These are phyloP conservation scores for Labroides dimidiatus DNA, from an alignment of 2,797 vertebrate species.

Conservation along the genomic window DNA sequence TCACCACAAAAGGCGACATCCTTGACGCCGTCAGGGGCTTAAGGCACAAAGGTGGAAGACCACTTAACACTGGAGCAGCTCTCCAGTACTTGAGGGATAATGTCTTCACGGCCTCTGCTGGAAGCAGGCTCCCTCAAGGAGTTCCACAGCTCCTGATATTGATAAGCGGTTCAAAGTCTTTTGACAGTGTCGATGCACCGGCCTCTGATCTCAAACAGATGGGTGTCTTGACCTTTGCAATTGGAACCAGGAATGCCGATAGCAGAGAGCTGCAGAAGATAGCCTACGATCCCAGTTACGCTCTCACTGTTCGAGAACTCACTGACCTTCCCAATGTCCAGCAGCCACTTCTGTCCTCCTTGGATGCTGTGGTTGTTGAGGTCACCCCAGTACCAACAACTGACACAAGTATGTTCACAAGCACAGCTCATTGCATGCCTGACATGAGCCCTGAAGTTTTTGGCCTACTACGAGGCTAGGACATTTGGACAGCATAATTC, in stretches of 20 bases:
- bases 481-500: no score
- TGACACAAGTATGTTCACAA: slow-evolving; percentile 27
- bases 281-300: slow-evolving; percentile 29
- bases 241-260: slow-evolving; percentile 63
- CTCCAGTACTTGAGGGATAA: slow-evolving; percentile 53
- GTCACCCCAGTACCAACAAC: slow-evolving; percentile 17
- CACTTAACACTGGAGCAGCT: slow-evolving; percentile 65
- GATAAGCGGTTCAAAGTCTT: neutral
- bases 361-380: slow-evolving; percentile 39
- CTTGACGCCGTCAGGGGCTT: slow-evolving; percentile 47
- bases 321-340: slow-evolving; percentile 50
- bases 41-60: slow-evolving; percentile 46
- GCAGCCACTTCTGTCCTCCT: slow-evolving; percentile 33
- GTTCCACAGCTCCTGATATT: neutral
- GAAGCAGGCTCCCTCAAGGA: slow-evolving; percentile 47
- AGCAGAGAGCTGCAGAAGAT: slow-evolving; percentile 50
- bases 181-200: slow-evolving; percentile 55
- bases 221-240: slow-evolving; percentile 77
- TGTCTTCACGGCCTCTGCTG: slow-evolving; percentile 24
- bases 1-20: slow-evolving; percentile 18
- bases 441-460: neutral
- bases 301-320: slow-evolving; percentile 43
- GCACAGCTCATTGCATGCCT: neutral
- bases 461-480: neutral
- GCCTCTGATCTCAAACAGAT: slow-evolving; percentile 80